A percentile compares a stretch with the other conserved stretches of the same genome.
Evolutionary conservation across 2,797 vertebrate genomes (phyloP).

Genomic region (Threskiornis aethiopicus): DNA sequence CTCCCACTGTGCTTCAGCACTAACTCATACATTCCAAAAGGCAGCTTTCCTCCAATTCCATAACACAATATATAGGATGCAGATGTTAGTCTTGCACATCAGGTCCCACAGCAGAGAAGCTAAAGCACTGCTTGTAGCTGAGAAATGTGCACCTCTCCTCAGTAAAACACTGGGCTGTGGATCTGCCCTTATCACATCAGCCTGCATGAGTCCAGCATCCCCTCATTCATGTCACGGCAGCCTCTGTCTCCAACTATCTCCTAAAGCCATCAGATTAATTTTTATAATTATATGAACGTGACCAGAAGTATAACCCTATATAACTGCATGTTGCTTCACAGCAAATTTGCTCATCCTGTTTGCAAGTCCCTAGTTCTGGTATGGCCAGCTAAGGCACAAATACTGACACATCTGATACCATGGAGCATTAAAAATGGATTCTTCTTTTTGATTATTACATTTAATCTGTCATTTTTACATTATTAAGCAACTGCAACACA

Average conservation of each 20-base stretch:
- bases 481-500: neutral
- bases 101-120: neutral
- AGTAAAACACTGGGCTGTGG: neutral
- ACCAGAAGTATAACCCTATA: neutral
- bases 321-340: neutral
- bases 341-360: neutral
- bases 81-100: neutral
- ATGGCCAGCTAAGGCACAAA: neutral
- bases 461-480: neutral
- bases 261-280: neutral
- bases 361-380: neutral
- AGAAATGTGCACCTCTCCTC: neutral
- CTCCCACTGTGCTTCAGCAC: neutral
- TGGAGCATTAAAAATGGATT: neutral
- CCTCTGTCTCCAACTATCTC: neutral
- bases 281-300: neutral
- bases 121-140: neutral
- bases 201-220: rapidly evolving
- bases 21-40: neutral
- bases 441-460: neutral
- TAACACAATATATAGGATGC: neutral
- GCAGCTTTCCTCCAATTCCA: neutral
- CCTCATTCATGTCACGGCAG: rapidly evolving
- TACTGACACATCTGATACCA: neutral
- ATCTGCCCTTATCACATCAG: neutral